phyloP scores from a whole-genome alignment of 2,888 invertebrate genomes.

The Galerucella nymphaeae region DNA sequence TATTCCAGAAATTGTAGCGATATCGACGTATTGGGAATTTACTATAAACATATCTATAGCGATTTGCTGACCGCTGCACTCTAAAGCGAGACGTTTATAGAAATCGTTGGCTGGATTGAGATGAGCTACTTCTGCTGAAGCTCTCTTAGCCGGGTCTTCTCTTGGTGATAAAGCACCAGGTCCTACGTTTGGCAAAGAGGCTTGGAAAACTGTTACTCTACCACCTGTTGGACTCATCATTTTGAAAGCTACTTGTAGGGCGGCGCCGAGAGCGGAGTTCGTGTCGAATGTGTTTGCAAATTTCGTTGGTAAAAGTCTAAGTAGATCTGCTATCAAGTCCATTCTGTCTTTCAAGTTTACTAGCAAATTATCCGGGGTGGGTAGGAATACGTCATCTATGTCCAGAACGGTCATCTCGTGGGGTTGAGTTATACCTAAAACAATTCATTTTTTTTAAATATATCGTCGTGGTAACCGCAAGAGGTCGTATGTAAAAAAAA shows the following conservation, averaged over 20 bases:
- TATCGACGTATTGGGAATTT: slow-evolving; percentile 92
- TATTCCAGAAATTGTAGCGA: slow-evolving; percentile 93
- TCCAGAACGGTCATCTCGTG: slow-evolving; percentile 93
- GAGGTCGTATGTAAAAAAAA: too few relatives aligned
- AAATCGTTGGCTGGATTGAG: slow-evolving; percentile 97
- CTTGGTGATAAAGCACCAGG: slow-evolving; percentile 87
- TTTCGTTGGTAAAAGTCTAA: slow-evolving; percentile 82
- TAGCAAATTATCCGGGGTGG: slow-evolving; percentile 91
- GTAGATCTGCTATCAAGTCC: slow-evolving; percentile 79
- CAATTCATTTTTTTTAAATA: neutral
- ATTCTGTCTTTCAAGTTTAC: slow-evolving; percentile 90
- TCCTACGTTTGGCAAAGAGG: slow-evolving; percentile 86
- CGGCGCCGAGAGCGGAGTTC: slow-evolving; percentile 90
- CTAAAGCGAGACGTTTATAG: slow-evolving; percentile 94
- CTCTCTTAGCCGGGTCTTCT: slow-evolving; percentile 89
- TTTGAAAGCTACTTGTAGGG: slow-evolving; percentile 91
- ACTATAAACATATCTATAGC: slow-evolving; percentile 96
- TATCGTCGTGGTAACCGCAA: too few relatives aligned
- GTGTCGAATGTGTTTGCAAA: slow-evolving; percentile 74
- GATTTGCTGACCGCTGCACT: slow-evolving; percentile 96
- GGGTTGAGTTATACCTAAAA: slow-evolving; percentile 76
- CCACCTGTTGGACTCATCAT: slow-evolving; percentile 94
- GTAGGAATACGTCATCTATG: slow-evolving; percentile 94
- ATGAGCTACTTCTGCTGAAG: slow-evolving; percentile 84
- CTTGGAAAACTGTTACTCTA: slow-evolving; percentile 93